Evolutionary conservation across 92 coral and sea anemone species (phyloP), one percentile per base, ranked within the genome.

Genomic region (Porites divaricata): DNA sequence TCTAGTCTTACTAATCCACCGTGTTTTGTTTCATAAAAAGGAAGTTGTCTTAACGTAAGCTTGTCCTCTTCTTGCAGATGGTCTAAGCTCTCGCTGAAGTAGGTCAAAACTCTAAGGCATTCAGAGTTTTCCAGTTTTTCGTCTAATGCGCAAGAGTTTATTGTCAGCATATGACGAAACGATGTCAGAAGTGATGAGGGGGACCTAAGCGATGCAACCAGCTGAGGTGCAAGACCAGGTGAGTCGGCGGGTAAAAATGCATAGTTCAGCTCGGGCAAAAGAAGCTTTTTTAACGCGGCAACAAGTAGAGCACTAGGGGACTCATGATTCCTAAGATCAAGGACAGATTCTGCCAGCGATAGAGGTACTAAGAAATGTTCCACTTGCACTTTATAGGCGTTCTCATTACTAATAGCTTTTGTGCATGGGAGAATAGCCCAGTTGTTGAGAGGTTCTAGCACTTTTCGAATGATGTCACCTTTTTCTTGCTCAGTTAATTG

Each of bases 401-500:
- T 52, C 57, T 1, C 57, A 0, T 0, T 5, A 12, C 7, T 52
- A 9, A 8, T 26, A 9, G 82, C 74, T 51, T 91, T 86, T 12
- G 84, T 81, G 50, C 76, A 68, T 10, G 89, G 92, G 13, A 89
- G 81, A 10, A 89, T 57, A 63, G 77, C 49, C 89, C 86, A 84
- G 35, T 88, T 81, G 0, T 12, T 67, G 5, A 93, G 83, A 1
- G 92, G 92, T 1, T 76, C n/a, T 1, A 93, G 72, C 6, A 78
- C 24, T 2, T 35, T 82, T 51, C 13, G 8, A 8, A 83, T 76
- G 15, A 9, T 10, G 15, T 9, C 13, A 35, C 45, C 45, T 35
- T 0, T 35, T 35, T 35, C 45, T 0, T 35, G 0, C 1, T 35
- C 0, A 35, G 45, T 4, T 35, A 35, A 35, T 35, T 35, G 45